These are phyloP conservation scores for Andrena hattorfiana DNA, from an alignment of 2,888 invertebrate genomes.

Conservation along the genomic window DNA sequence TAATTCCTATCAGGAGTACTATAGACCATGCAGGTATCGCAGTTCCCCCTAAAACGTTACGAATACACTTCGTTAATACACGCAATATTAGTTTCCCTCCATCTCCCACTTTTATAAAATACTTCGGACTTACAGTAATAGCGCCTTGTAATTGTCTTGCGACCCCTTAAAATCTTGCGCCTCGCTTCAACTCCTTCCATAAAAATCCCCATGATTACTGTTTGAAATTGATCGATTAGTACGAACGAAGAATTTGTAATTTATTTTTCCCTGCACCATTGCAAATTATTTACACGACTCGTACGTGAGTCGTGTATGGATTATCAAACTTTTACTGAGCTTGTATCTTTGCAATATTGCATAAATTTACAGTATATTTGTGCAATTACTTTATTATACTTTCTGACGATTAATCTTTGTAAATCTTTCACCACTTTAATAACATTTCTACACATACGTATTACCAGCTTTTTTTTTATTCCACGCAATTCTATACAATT, in stretches of 20 bases:
- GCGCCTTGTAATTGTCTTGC: slow-evolving; percentile 91
- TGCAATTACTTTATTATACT: background rate
- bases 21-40: slow-evolving; percentile 93
- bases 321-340: background rate
- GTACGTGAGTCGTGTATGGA: background rate
- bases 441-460: background rate
- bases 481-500: too few relatives aligned
- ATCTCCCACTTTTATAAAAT: background rate
- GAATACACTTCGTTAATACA: background rate
- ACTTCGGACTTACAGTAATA: slow-evolving; percentile 90
- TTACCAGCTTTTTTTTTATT: too few relatives aligned
- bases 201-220: slow-evolving; percentile 89
- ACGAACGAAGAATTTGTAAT: background rate
- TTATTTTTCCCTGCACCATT: slow-evolving; percentile 9
- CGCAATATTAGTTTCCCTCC: background rate
- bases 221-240: slow-evolving; percentile 24
- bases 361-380: background rate
- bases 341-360: background rate
- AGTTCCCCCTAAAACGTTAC: slow-evolving; percentile 87
- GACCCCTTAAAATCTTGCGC: slow-evolving; percentile 91
- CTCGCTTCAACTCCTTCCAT: slow-evolving; percentile 91
- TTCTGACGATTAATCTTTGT: slow-evolving; percentile 5
- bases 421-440: slow-evolving; percentile 10
- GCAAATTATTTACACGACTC: slow-evolving; percentile 13
- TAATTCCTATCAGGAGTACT: slow-evolving; percentile 89